Percentiles rank a stretch among this genome's conserved stretches.
These are phyloP conservation scores for Bombus confusus DNA, from an alignment of 1,140 invertebrate species.

Conservation along the genomic window DNA sequence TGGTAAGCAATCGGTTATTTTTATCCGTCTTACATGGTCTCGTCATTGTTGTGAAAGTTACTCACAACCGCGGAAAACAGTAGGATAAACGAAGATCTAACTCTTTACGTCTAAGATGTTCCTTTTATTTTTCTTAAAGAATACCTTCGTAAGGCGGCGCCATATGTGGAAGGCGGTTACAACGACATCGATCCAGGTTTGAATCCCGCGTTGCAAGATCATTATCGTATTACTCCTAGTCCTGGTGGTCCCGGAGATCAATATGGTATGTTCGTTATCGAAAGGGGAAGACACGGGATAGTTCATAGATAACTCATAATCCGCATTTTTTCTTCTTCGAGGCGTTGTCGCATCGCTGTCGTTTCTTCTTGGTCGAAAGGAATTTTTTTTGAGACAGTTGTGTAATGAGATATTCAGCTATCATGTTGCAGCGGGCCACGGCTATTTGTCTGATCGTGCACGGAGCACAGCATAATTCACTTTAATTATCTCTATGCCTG, in stretches of 20 bases:
- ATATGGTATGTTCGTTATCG: conserved; percentile 82
- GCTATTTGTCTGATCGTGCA: conserved; percentile 23
- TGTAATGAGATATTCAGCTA: conserved; percentile 33
- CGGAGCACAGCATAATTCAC: conserved; percentile 58
- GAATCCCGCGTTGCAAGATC: conserved; percentile 86
- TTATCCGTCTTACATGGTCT: background rate
- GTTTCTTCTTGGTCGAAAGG: background rate
- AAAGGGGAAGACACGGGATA: background rate
- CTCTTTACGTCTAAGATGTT: too few relatives aligned
- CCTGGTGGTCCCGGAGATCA: conserved; percentile 86
- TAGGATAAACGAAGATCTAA: background rate
- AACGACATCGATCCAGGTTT: conserved; percentile 86
- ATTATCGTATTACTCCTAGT: conserved; percentile 88
- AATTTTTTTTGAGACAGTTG: background rate
- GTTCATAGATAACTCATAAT: too few relatives aligned
- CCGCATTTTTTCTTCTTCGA: too few relatives aligned
- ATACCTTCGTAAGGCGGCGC: conserved; percentile 83
- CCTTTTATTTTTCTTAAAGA: conserved; percentile 71
- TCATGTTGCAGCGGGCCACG: conserved; percentile 25
- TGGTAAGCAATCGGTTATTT: conserved; percentile 65
- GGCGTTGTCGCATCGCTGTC: background rate
- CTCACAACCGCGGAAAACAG: too few relatives aligned
- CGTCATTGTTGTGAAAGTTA: background rate
- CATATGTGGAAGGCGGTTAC: conserved; percentile 85
- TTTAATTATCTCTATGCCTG: conserved; percentile 57